Conservation (phyloP, 2,888 invertebrate genomes). For the Hemicrepidius hirtus region DNA sequence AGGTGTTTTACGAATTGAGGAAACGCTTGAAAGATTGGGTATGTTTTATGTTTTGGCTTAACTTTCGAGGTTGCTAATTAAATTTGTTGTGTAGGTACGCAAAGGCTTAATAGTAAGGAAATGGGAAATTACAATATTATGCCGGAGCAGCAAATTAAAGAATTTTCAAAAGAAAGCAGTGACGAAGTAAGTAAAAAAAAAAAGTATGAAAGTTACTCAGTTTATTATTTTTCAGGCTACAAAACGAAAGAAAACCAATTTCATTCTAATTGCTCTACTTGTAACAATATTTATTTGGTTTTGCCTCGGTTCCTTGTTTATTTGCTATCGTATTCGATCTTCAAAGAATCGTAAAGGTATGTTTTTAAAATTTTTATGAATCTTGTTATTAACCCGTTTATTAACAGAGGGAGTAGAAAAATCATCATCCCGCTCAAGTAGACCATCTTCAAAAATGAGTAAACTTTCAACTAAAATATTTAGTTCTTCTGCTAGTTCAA, state of each 20-base stretch:
- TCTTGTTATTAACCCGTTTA: too few species aligned
- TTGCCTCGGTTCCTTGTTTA: slow-evolving; percentile 66
- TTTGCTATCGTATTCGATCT: slow-evolving; percentile 62
- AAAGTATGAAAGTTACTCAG: too few species aligned
- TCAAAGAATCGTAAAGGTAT: slow-evolving; percentile 11
- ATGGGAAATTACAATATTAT: slow-evolving; percentile 60
- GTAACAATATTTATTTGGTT: slow-evolving; percentile 69
- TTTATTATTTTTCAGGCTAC: slow-evolving; percentile 8
- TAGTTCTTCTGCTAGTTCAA: not conserved
- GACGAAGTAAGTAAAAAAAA: slow-evolving; percentile 7
- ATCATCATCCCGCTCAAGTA: too few species aligned
- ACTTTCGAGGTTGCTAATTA: not conserved
- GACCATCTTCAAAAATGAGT: slow-evolving; percentile 11
- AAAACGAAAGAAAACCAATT: slow-evolving; percentile 51
- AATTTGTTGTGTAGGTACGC: slow-evolving; percentile 14
- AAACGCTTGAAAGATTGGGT: slow-evolving; percentile 69
- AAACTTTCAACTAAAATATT: slow-evolving; percentile 18
- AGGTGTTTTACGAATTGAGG: slow-evolving; percentile 68
- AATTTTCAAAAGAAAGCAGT: not conserved
- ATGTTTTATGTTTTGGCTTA: slow-evolving; percentile 2
- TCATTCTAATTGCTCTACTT: slow-evolving; percentile 62
- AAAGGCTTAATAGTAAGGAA: slow-evolving; percentile 44
- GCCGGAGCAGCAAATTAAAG: slow-evolving; percentile 56
- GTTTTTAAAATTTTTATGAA: too few species aligned
- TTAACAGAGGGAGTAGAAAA: too few species aligned